phyloP scores from a whole-genome alignment of 2,888 invertebrate species.

The Entomobrya proxima region DNA sequence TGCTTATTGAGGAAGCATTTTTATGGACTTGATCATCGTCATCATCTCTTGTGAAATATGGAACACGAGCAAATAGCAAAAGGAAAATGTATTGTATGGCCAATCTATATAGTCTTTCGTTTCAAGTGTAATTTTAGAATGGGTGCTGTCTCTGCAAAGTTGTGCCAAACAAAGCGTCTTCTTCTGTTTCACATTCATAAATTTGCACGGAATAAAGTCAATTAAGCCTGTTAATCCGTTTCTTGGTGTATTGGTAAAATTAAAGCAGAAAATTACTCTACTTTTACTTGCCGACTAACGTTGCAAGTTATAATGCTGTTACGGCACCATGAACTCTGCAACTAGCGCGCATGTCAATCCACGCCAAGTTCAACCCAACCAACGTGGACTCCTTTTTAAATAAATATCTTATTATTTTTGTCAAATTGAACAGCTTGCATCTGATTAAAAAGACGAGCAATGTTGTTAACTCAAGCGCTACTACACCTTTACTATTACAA shows the following conservation, averaged over 20 bases:
- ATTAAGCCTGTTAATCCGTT: conserved; percentile 37
- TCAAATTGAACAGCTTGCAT: neutral
- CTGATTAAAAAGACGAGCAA: conserved; percentile 19
- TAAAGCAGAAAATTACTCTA: neutral
- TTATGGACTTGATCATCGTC: too few species aligned
- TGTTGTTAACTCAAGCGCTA: conserved; percentile 27
- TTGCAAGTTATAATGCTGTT: neutral
- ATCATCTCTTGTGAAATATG: too few species aligned
- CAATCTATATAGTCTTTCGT: neutral
- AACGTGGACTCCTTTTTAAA: neutral
- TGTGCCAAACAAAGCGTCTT: too few species aligned
- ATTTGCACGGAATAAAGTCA: conserved; percentile 44
- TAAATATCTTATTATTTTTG: neutral
- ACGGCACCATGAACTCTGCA: neutral
- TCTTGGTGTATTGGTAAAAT: neutral
- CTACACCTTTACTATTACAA: conserved; percentile 30
- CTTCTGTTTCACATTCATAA: conserved; percentile 20
- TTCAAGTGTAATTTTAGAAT: neutral
- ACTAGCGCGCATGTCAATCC: neutral
- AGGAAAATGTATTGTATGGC: neutral
- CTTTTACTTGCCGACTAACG: neutral
- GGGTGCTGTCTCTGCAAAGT: neutral
- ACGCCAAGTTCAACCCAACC: neutral
- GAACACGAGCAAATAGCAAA: neutral
- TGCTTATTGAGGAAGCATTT: too few species aligned